phyloP scores from a whole-genome alignment of 2,888 invertebrate species.

The Eristalis intricaria region DNA sequence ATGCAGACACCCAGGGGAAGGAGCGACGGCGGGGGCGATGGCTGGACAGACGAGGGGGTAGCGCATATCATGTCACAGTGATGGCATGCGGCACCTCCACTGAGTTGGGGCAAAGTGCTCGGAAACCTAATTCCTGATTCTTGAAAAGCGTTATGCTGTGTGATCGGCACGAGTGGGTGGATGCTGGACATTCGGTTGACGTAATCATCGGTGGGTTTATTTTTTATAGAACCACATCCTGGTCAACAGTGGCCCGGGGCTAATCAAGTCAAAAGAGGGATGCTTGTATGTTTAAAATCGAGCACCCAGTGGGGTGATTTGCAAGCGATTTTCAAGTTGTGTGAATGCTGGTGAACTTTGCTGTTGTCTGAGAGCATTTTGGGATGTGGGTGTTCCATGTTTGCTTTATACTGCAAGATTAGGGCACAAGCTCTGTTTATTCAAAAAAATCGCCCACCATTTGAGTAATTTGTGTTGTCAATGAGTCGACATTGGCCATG shows the following conservation, averaged over 20 bases:
- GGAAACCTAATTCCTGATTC: constrained; percentile 63
- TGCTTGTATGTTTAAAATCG: background rate
- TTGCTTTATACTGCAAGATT: no score
- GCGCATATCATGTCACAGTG: constrained; percentile 62
- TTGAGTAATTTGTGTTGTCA: no score
- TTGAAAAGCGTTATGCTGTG: constrained; percentile 25
- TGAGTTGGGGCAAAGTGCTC: constrained; percentile 59
- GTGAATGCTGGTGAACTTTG: no score
- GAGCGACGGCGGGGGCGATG: background rate
- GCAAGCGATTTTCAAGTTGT: background rate
- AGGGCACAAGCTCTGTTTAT: no score
- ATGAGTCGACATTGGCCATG: no score
- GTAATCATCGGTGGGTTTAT: constrained; percentile 55
- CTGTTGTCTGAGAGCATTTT: no score
- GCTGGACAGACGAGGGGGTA: constrained; percentile 12
- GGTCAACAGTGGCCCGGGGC: background rate
- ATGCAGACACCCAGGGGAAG: background rate
- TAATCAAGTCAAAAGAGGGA: background rate
- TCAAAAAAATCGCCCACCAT: no score
- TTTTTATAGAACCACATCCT: constrained; percentile 40
- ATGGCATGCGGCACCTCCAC: constrained; percentile 35
- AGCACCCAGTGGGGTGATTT: background rate
- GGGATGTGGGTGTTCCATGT: no score
- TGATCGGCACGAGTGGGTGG: constrained; percentile 9
- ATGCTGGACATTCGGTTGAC: constrained; percentile 47